Conservation (phyloP, 1,140 invertebrate genomes). For the Portunus trituberculatus region DNA sequence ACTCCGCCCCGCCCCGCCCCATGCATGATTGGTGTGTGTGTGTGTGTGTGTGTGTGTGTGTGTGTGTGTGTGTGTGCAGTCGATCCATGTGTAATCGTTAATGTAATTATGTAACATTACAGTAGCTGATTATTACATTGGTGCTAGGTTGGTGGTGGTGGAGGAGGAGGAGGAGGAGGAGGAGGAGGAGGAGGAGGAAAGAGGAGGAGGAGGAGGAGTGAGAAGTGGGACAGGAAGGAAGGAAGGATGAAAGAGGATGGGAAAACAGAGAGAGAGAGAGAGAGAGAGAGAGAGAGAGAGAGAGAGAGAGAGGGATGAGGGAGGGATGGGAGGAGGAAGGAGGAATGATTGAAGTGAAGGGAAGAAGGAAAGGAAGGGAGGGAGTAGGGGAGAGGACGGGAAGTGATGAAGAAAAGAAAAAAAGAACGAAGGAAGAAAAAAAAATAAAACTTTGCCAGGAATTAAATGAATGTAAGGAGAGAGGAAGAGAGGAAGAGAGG, state of each 20-base stretch:
- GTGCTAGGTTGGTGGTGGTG: not conserved
- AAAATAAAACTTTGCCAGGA: no score
- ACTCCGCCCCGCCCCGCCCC: not conserved
- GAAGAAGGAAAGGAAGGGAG: not conserved
- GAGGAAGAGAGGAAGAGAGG: no score
- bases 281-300: not conserved
- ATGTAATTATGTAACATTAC: conserved; percentile 16
- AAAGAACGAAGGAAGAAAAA: no score
- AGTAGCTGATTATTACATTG: not conserved
- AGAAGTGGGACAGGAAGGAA: not conserved
- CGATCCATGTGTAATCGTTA: not conserved
- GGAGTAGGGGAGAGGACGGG: not conserved
- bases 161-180: not conserved
- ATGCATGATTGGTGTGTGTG: not conserved
- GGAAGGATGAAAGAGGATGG: not conserved
- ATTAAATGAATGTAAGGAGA: no score
- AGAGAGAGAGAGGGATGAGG: not conserved
- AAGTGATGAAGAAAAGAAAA: no score
- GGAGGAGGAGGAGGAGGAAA: not conserved
- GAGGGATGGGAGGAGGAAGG: not conserved
- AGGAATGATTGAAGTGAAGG: not conserved
- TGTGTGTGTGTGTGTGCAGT: not conserved
- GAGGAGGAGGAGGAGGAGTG: not conserved
- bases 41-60: not conserved
- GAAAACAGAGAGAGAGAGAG: not conserved